Conservation (phyloP, 2,113 vertebrate species). For the Pogonocichla stellata region DNA sequence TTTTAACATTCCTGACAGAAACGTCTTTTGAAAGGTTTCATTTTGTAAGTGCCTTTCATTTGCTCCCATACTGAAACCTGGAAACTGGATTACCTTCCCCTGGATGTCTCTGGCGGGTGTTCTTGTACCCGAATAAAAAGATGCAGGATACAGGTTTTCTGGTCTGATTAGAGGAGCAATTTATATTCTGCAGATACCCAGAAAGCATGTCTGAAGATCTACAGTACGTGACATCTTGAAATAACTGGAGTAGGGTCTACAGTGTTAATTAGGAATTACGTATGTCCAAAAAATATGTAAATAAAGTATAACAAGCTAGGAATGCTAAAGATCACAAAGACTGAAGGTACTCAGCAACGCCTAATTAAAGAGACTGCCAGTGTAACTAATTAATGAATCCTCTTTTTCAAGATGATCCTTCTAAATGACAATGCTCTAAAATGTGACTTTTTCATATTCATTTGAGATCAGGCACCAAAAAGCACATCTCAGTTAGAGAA, state of each 20-base stretch:
- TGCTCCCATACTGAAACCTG: background rate
- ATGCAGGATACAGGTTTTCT: background rate
- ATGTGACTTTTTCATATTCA: background rate
- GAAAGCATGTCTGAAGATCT: conserved; percentile 27
- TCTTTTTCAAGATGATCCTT: conserved; percentile 29
- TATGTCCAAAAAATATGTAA: conserved; percentile 45
- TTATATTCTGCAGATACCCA: conserved; percentile 45
- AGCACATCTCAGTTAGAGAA: background rate
- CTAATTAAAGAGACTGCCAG: conserved; percentile 57
- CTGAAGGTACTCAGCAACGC: conserved; percentile 11
- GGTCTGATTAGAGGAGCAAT: conserved; percentile 25
- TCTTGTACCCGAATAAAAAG: background rate
- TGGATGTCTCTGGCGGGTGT: background rate
- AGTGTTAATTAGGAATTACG: conserved; percentile 45
- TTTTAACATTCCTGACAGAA: conserved; percentile 64
- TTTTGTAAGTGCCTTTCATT: conserved; percentile 49
- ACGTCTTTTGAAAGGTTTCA: conserved; percentile 53
- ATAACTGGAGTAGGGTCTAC: conserved; percentile 46
- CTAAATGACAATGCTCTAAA: background rate
- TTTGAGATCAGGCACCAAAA: background rate
- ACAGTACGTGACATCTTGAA: conserved; percentile 41
- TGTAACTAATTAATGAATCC: conserved; percentile 57
- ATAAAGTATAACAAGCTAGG: conserved; percentile 49
- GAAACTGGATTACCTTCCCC: conserved; percentile 33
- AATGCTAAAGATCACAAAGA: conserved; percentile 56